Evolutionary conservation across 2,888 invertebrate genomes (phyloP).

Genomic region (Xestia c-nigrum): DNA sequence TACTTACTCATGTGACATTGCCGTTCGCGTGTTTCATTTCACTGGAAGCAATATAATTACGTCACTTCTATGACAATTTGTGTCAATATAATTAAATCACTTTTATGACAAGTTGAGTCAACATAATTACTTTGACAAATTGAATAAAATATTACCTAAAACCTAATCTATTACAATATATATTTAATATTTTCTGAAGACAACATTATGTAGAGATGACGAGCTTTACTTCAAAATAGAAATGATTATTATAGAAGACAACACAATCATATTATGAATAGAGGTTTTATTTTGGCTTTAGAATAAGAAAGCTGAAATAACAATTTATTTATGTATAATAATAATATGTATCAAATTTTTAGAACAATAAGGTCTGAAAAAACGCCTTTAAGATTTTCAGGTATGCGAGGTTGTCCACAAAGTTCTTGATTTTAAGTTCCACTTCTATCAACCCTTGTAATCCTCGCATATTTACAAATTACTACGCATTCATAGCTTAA

Average conservation of each 20-base stretch:
- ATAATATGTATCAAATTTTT: conserved; percentile 47
- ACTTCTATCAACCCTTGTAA: conserved; percentile 8
- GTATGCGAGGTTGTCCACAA: neutral
- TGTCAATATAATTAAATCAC: conserved; percentile 36
- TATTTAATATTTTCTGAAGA: conserved; percentile 17
- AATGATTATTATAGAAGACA: conserved; percentile 7
- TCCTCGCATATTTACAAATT: conserved; percentile 30
- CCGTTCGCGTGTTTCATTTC: conserved; percentile 14
- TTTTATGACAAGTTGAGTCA: conserved; percentile 25
- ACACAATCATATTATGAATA: neutral
- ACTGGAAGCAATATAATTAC: conserved; percentile 26
- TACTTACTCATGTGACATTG: neutral
- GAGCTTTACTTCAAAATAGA: conserved; percentile 5
- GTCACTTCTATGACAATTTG: conserved; percentile 33
- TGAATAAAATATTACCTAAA: conserved; percentile 41
- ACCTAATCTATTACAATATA: conserved; percentile 47
- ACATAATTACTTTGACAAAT: conserved; percentile 38
- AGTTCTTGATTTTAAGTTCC: conserved; percentile 16
- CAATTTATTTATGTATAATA: conserved; percentile 33
- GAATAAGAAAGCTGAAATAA: conserved; percentile 31
- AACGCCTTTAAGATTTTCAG: conserved; percentile 13
- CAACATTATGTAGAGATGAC: conserved; percentile 2
- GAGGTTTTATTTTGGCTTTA: conserved; percentile 5
- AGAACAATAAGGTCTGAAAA: conserved; percentile 33
- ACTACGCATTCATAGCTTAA: conserved; percentile 17